A percentile compares a stretch with the other conserved stretches of the same genome.
Conservation (phyloP, 2,888 invertebrate species). For the Caenorhabditis uteleia region DNA sequence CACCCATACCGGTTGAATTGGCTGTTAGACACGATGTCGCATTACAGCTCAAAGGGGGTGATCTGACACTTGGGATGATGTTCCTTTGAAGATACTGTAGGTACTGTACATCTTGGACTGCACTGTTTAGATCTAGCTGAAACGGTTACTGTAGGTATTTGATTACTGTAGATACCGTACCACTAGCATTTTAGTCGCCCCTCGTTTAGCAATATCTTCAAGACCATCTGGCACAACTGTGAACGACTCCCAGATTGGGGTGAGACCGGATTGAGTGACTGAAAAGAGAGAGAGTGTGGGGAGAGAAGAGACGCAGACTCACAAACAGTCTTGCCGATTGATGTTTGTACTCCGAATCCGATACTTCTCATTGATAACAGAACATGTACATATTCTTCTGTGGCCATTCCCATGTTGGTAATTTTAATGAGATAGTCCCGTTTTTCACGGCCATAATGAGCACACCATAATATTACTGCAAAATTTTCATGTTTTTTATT, state of each 20-base stretch:
- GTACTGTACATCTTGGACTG: conserved; percentile 16
- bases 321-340: conserved; percentile 19
- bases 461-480: conserved; percentile 2
- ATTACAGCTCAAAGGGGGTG: conserved; percentile 25
- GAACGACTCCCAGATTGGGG: neutral
- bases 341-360: conserved; percentile 41
- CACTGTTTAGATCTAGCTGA: conserved; percentile 28
- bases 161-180: too few species aligned
- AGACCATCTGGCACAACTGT: neutral
- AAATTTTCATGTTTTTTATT: neutral
- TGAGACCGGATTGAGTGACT: neutral
- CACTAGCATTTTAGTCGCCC: neutral
- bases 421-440: conserved; percentile 21
- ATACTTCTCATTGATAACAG: conserved; percentile 49
- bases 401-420: conserved; percentile 44
- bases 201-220: neutral
- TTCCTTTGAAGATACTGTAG: conserved; percentile 14
- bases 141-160: too few species aligned
- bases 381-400: conserved; percentile 61
- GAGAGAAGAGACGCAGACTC: conserved; percentile 4
- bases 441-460: neutral
- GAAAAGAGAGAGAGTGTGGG: neutral
- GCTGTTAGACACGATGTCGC: conserved; percentile 13
- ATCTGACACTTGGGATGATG: conserved; percentile 1
- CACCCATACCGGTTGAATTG: conserved; percentile 16